phyloP scores from a whole-genome alignment of 2,113 vertebrate genomes.

The Procavia capensis region DNA sequence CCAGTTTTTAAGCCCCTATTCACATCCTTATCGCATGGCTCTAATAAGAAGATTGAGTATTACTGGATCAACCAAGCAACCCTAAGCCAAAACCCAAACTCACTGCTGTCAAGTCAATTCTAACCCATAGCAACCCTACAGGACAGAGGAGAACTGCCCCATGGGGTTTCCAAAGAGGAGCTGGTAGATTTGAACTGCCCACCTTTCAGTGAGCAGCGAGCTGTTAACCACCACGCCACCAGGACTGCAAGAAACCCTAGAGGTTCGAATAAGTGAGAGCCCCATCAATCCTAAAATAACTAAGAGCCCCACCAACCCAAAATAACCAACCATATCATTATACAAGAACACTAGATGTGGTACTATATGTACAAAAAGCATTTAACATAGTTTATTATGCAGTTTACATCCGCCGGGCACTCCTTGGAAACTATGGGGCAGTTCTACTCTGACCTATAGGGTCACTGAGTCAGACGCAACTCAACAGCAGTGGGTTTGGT shows the following conservation, averaged over 20 bases:
- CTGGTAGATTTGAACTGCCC: too few species aligned
- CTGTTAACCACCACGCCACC: too few species aligned
- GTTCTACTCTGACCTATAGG: too few species aligned
- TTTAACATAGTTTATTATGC: background rate
- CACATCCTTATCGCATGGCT: slow-evolving; percentile 53
- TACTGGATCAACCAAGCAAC: slow-evolving; percentile 48
- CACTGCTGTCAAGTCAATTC: too few species aligned
- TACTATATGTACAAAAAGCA: background rate
- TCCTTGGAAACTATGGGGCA: too few species aligned
- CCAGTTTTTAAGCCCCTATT: slow-evolving; percentile 47
- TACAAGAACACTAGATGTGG: background rate
- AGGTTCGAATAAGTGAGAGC: background rate
- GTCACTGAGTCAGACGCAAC: too few species aligned
- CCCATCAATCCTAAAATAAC: slow-evolving; percentile 22
- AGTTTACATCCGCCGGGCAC: too few species aligned
- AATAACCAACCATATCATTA: slow-evolving; percentile 14
- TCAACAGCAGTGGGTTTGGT: too few species aligned
- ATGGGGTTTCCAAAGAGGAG: too few species aligned
- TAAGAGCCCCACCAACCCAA: slow-evolving; percentile 14
- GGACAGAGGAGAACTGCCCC: too few species aligned
- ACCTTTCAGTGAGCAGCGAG: too few species aligned
- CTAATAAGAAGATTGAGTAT: slow-evolving; percentile 45
- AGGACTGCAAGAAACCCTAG: slow-evolving; percentile 15
- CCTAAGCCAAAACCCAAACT: background rate
- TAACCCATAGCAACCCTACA: too few species aligned